phyloP scores from a whole-genome alignment of 1,140 invertebrate genomes.

The Dufourea novaeangliae region DNA sequence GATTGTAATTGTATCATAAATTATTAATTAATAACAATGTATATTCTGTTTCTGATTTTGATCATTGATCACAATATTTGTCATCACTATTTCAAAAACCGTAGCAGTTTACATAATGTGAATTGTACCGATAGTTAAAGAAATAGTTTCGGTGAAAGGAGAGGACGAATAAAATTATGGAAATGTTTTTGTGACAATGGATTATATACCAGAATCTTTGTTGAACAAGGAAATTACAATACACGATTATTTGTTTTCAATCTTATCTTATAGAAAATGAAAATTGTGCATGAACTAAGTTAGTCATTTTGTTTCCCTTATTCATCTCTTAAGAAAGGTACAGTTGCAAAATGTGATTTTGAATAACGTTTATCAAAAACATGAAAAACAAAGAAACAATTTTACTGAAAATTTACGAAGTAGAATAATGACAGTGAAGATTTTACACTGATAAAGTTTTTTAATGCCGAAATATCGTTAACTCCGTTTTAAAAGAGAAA shows the following conservation, averaged over 20 bases:
- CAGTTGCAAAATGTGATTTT: conserved; percentile 43
- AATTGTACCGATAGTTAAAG: conserved; percentile 23
- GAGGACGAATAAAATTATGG: neutral
- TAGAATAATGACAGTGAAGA: conserved; percentile 41
- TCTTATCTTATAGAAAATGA: conserved; percentile 12
- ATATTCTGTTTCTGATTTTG: neutral
- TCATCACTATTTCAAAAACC: neutral
- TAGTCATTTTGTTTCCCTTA: conserved; percentile 33
- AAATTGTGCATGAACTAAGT: conserved; percentile 16
- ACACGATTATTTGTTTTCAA: conserved; percentile 30
- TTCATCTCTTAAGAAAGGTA: conserved; percentile 30
- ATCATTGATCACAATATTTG: conserved; percentile 21
- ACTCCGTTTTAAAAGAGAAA: conserved; percentile 43
- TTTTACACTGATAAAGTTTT: conserved; percentile 44
- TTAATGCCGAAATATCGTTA: conserved; percentile 36
- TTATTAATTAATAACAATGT: neutral
- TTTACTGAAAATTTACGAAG: conserved; percentile 7
- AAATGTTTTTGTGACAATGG: neutral
- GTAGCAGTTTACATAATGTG: neutral
- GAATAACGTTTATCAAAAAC: conserved; percentile 18
- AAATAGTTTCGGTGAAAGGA: conserved; percentile 19
- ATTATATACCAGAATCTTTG: neutral
- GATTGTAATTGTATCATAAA: conserved; percentile 8
- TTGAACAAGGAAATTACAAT: conserved; percentile 12
- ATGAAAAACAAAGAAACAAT: conserved; percentile 24